Evolutionary conservation across 2,888 invertebrate genomes (phyloP), one percentile per base, ranked within the genome.

Genomic region (Adineta ricciae): DNA sequence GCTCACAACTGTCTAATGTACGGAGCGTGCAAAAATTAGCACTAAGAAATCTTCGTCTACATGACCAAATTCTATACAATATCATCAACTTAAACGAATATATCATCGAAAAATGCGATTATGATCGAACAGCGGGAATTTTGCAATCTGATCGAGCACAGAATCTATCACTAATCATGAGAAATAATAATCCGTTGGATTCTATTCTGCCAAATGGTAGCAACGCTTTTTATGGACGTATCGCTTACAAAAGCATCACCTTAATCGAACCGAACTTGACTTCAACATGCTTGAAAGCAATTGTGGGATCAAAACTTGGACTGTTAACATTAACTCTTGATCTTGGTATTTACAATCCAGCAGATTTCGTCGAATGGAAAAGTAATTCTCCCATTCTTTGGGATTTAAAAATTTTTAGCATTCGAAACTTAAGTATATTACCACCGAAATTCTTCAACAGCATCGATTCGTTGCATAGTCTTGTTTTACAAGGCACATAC

Each of bases 301-400:
- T 64, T 3, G 19, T 19, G 32, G 14, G 5, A 9, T 4, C 32
- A 19, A 2, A 64, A 7, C 5, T 0, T 32, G 19, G 19, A 19
- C 14, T 36, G 32, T 5, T 1, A 32, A 64, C 3, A 32, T 36
- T 64, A 36, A 2, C 14, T 24, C n/a, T 78, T 2, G 1, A 21
- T 16, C n/a, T 78, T 11, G 41, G n/a, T 41, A 24, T 24, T 24
- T 78, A 78, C 41, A 1, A 8, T 2, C 1, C 2, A 4, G 24
- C 11, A 24, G 78, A 78, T 41, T 78, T 78, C 14, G 4, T 1
- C 16, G n/a, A 41, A 1, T 78, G 38, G 78, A 41, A 21, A n/a
- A 0, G 0, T n/a, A 0, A 41, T 9, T 0, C 0, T 11, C 41
- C 78, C 9, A 3, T 0, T 41, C 2, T 78, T 41, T 0, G 1